These are phyloP conservation scores for Bolinopsis microptera DNA, from an alignment of 37 sponge, comb jelly and placozoan species.

Conservation along the genomic window DNA sequence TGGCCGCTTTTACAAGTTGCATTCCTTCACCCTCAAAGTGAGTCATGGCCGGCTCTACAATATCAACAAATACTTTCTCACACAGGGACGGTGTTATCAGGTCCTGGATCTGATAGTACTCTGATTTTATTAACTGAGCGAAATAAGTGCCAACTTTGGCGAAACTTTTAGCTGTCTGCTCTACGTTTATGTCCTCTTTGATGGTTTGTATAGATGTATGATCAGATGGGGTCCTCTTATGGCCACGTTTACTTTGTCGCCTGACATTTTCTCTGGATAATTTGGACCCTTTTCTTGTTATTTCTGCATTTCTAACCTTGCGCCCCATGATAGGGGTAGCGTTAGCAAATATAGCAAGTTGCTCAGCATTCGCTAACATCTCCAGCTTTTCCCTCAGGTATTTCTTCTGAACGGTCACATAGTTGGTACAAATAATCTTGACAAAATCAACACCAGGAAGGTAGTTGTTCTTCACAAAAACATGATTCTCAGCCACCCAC, in stretches of 20 bases:
- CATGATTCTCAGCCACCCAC: background rate
- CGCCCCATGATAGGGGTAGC: background rate
- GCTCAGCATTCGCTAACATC: background rate
- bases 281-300: conserved; percentile 16
- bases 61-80: background rate
- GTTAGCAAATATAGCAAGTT: conserved; percentile 1
- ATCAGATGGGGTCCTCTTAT: conserved; percentile 37
- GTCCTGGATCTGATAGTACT: conserved; percentile 10
- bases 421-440: background rate
- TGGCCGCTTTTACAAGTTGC: background rate
- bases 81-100: background rate
- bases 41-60: background rate
- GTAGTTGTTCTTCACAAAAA: background rate
- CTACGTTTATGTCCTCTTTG: conserved; percentile 40
- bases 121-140: background rate
- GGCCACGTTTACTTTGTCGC: conserved; percentile 32
- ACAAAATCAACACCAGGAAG: background rate
- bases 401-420: background rate
- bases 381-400: background rate
- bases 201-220: background rate
- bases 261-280: background rate
- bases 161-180: conserved; percentile 6
- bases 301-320: background rate
- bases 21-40: conserved; percentile 22
- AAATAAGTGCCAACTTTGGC: background rate